phyloP scores from a whole-genome alignment of 2,888 invertebrate species.

The Aromia moschata region DNA sequence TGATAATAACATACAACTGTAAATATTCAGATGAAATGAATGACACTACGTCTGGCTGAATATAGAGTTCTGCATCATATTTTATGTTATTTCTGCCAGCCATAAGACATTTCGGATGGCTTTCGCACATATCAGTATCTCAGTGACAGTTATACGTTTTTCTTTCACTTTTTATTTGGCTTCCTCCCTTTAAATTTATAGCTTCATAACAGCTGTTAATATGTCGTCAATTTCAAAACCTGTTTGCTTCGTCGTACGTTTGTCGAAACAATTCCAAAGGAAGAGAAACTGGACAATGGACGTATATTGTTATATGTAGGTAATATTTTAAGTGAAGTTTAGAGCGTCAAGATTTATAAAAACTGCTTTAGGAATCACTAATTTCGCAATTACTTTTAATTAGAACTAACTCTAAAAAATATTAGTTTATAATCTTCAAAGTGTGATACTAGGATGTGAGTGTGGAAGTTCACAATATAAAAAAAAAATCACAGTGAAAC shows the following conservation, averaged over 20 bases:
- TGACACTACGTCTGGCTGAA: neutral
- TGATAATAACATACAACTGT: no score
- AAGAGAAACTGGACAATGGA: no score
- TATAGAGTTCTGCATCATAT: conserved; percentile 8
- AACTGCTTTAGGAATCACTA: no score
- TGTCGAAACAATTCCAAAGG: conserved; percentile 1
- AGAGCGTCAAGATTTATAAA: no score
- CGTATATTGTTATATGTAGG: no score
- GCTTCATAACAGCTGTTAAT: conserved; percentile 20
- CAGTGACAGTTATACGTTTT: conserved; percentile 20
- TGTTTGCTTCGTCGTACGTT: conserved; percentile 9
- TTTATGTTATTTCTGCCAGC: conserved; percentile 14
- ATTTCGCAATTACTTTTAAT: no score
- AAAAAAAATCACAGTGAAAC: no score
- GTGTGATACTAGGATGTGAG: no score
- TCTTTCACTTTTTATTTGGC: conserved; percentile 21
- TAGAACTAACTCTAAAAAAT: no score
- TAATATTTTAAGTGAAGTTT: no score
- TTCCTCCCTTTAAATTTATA: conserved; percentile 15
- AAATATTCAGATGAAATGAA: neutral
- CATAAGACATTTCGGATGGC: conserved; percentile 11
- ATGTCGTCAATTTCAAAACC: conserved; percentile 17
- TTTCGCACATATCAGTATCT: conserved; percentile 21
- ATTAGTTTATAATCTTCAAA: no score
- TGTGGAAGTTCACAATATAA: no score